Evolutionary conservation across 2,113 vertebrate genomes (phyloP).

Genomic region (Leucoraja erinaceus): DNA sequence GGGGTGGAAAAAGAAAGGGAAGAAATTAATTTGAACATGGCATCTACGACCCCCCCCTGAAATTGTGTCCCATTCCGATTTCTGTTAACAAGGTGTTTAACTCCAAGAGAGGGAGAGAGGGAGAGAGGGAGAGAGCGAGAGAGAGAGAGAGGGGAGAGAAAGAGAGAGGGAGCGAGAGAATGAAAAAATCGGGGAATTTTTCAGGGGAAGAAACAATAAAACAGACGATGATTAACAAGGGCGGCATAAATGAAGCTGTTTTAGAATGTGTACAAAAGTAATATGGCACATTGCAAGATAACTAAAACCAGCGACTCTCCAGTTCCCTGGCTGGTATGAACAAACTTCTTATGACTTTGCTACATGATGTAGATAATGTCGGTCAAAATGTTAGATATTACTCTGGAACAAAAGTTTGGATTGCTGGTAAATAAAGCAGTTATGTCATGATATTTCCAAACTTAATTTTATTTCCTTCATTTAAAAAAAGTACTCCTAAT

Average conservation of each 20-base stretch:
- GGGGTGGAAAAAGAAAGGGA: neutral
- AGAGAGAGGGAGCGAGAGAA: too few relatives aligned
- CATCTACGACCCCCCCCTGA: neutral
- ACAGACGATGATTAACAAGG: neutral
- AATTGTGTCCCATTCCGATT: neutral
- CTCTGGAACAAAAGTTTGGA: neutral
- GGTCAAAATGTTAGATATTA: neutral
- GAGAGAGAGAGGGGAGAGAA: too few relatives aligned
- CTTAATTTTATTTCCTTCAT: neutral
- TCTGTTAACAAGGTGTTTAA: neutral
- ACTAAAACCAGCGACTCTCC: neutral
- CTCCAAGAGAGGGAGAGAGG: neutral
- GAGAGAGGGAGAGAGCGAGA: too few relatives aligned
- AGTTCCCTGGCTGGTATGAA: neutral
- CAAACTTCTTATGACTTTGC: neutral
- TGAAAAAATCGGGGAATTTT: too few relatives aligned
- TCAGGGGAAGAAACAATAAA: neutral
- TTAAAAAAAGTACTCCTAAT: neutral
- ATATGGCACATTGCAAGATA: neutral
- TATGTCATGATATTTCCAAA: constrained; percentile 18
- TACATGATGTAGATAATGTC: neutral
- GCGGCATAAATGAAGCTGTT: neutral
- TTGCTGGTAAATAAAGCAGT: neutral
- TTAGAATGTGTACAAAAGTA: neutral
- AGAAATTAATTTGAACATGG: neutral